Percentiles rank a stretch among this genome's conserved stretches.
These are phyloP conservation scores for Drosophila neutralis DNA, from an alignment of 2,888 invertebrate species.

Conservation along the genomic window DNA sequence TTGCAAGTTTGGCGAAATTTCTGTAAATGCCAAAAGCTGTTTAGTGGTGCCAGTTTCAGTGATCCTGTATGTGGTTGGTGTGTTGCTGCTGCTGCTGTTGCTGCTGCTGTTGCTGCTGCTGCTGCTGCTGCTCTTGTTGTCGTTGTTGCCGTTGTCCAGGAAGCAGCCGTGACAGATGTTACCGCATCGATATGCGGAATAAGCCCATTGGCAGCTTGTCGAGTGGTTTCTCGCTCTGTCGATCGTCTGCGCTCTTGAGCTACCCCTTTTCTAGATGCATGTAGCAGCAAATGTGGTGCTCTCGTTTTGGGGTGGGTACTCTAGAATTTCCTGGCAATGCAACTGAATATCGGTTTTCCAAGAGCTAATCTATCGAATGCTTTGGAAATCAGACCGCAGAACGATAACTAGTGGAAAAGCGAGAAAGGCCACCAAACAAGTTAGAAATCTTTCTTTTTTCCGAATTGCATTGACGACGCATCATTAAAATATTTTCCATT, in stretches of 20 bases:
- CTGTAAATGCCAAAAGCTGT: conserved; percentile 42
- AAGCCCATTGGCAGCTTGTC: conserved; percentile 68
- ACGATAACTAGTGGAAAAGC: conserved; percentile 37
- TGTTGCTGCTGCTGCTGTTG: conserved; percentile 11
- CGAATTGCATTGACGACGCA: conserved; percentile 75
- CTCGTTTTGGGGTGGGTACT: conserved; percentile 41
- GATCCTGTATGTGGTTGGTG: conserved; percentile 28
- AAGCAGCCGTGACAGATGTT: conserved; percentile 75
- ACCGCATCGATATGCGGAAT: conserved; percentile 63
- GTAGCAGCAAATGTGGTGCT: conserved; percentile 1
- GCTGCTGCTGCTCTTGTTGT: conserved; percentile 17
- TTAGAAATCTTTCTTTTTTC: conserved; percentile 70
- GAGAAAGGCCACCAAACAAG: conserved; percentile 71
- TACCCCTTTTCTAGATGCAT: conserved; percentile 52
- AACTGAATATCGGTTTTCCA: conserved; percentile 26
- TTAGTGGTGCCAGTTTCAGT: conserved; percentile 43
- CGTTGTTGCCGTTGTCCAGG: conserved; percentile 52
- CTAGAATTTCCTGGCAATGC: background rate
- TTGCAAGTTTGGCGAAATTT: conserved; percentile 19
- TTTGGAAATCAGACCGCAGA: conserved; percentile 48
- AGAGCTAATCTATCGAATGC: conserved; percentile 66
- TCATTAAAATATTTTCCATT: conserved; percentile 79
- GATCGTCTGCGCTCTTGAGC: conserved; percentile 30
- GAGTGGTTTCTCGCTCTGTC: conserved; percentile 50
- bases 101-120: background rate